Percentiles rank a stretch among this genome's conserved stretches.
phyloP scores from a whole-genome alignment of 2,797 vertebrate genomes.

The Sparidentex hasta region DNA sequence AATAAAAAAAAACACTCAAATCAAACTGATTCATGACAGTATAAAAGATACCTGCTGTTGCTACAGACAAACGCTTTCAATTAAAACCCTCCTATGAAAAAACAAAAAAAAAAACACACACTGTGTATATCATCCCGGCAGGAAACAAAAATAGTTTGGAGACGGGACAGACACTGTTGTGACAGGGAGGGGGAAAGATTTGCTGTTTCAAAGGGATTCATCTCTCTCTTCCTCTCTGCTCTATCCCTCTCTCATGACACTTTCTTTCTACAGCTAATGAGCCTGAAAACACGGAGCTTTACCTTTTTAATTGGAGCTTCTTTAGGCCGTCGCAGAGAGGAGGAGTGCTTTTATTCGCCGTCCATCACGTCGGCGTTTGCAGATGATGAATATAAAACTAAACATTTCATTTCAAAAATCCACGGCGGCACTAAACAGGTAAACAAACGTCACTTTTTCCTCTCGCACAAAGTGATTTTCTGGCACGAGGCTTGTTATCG shows the following conservation, averaged over 20 bases:
- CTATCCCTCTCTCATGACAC: conserved; percentile 21
- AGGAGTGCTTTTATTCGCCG: conserved; percentile 12
- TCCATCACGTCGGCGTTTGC: conserved; percentile 35
- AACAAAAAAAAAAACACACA: neutral
- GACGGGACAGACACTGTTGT: conserved; percentile 18
- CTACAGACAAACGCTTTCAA: conserved; percentile 38
- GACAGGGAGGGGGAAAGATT: neutral
- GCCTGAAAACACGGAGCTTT: conserved; percentile 30
- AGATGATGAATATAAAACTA: conserved; percentile 6
- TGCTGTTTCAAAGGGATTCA: conserved; percentile 43
- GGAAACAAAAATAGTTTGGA: conserved; percentile 37
- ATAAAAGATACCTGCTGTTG: conserved; percentile 21
- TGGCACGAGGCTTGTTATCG: conserved; percentile 6
- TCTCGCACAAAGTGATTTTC: conserved; percentile 2
- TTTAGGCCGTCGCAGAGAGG: neutral
- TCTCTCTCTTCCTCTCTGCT: neutral
- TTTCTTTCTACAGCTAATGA: conserved; percentile 47
- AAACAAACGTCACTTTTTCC: conserved; percentile 25
- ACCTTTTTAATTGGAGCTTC: conserved; percentile 49
- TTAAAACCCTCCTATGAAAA: conserved; percentile 15
- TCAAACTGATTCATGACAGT: conserved; percentile 1
- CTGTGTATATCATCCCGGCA: neutral
- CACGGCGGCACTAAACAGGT: conserved; percentile 8
- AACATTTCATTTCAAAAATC: conserved; percentile 38
- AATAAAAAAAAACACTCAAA: neutral